A percentile compares a stretch with the other conserved stretches of the same genome.
Evolutionary conservation across 1,140 invertebrate species (phyloP).

Genomic region (Panagrolaimus sp.): DNA sequence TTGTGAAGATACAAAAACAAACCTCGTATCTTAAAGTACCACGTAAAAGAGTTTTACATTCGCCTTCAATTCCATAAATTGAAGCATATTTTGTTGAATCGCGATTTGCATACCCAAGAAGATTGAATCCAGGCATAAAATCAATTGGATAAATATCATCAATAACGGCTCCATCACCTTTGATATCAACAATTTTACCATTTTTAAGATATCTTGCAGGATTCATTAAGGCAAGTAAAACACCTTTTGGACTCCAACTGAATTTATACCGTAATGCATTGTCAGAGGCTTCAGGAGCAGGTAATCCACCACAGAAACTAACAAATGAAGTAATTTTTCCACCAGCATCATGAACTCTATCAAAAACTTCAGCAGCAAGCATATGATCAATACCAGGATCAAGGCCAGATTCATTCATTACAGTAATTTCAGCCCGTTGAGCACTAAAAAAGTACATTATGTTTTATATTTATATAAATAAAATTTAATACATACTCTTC

Average conservation of each 20-base stretch:
- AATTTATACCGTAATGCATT: constrained; percentile 95
- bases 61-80: constrained; percentile 74
- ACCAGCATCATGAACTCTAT: constrained; percentile 73
- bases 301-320: constrained; percentile 91
- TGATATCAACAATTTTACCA: constrained; percentile 81
- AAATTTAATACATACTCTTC: constrained; percentile 68
- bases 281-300: constrained; percentile 85
- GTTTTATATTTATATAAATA: no score
- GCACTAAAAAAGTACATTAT: constrained; percentile 67
- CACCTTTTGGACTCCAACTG: constrained; percentile 87
- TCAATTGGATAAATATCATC: constrained; percentile 70
- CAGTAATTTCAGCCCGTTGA: constrained; percentile 74
- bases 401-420: constrained; percentile 89
- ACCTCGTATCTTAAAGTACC: constrained; percentile 77
- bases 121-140: constrained; percentile 88
- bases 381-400: constrained; percentile 98
- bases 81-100: constrained; percentile 83
- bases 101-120: constrained; percentile 92
- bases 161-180: constrained; percentile 77
- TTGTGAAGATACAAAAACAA: neutral
- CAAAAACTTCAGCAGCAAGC: constrained; percentile 90
- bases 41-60: constrained; percentile 78
- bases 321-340: constrained; percentile 78
- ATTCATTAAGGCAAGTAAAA: constrained; percentile 78
- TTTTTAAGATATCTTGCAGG: constrained; percentile 79